Evolutionary conservation across 2,888 invertebrate species (phyloP).

Genomic region (Oasisia sp.): DNA sequence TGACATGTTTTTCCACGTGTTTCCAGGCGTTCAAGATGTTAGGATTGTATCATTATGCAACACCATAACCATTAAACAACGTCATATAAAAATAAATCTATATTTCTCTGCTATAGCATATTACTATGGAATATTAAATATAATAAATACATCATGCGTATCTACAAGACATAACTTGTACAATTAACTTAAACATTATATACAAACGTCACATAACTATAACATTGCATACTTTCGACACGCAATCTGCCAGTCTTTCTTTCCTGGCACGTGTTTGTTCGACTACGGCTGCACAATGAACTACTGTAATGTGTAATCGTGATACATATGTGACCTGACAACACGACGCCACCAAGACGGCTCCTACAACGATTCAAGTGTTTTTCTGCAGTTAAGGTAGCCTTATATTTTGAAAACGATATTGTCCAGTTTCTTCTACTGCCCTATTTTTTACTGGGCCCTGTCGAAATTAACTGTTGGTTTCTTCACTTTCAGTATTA

Average conservation of each 20-base stretch:
- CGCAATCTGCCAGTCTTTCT: not conserved
- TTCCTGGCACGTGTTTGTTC: not conserved
- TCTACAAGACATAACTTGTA: not conserved
- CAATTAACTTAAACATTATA: not conserved
- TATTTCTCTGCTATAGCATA: slow-evolving; percentile 9
- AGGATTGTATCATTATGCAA: not conserved
- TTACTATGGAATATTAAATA: not conserved
- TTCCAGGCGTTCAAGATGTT: too few relatives aligned
- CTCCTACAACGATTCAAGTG: not conserved
- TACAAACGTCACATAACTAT: not conserved
- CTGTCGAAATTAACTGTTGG: too few relatives aligned
- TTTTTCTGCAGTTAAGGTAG: too few relatives aligned
- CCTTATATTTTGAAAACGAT: too few relatives aligned
- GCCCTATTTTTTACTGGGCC: too few relatives aligned
- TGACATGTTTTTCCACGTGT: not conserved
- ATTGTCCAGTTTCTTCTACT: too few relatives aligned
- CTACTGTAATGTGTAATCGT: not conserved
- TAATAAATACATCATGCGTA: not conserved
- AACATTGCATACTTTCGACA: not conserved
- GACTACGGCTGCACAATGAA: not conserved
- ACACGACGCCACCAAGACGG: not conserved
- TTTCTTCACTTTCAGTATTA: not conserved
- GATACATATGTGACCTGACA: not conserved
- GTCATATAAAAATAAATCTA: not conserved
- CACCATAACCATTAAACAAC: not conserved